phyloP scores from a whole-genome alignment of 2,797 vertebrate species.

The Rousettus madagascariensis region DNA sequence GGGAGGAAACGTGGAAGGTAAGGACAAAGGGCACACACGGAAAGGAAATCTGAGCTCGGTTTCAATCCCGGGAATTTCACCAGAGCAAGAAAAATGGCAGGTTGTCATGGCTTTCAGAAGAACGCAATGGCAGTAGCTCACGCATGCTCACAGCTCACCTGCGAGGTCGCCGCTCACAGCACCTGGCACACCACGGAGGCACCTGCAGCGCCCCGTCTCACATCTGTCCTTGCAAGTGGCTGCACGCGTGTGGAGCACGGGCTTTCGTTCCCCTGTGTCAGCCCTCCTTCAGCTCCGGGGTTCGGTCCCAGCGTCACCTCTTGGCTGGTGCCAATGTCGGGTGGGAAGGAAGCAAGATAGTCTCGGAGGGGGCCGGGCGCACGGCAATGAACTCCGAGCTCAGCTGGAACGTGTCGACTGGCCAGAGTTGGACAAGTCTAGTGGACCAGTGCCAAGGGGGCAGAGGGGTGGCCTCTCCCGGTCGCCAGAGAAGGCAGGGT shows the following conservation, averaged over 20 bases:
- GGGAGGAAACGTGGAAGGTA: constrained; percentile 36
- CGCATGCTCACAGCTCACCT: neutral
- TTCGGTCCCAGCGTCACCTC: neutral
- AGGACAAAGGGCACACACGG: neutral
- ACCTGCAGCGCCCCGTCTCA: rapidly evolving
- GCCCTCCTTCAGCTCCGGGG: too few relatives aligned
- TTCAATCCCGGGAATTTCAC: neutral
- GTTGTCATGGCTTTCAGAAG: neutral
- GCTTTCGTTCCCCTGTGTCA: rapidly evolving
- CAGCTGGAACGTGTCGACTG: neutral
- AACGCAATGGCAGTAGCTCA: neutral
- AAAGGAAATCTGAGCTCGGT: neutral
- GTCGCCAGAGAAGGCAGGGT: neutral
- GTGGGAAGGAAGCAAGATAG: neutral
- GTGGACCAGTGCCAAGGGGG: neutral
- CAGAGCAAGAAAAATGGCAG: neutral
- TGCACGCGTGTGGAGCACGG: rapidly evolving
- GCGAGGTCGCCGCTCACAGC: rapidly evolving
- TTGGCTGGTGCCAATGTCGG: neutral
- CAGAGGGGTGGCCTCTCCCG: neutral
- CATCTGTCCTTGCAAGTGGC: rapidly evolving
- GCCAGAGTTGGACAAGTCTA: neutral
- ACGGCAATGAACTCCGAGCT: rapidly evolving
- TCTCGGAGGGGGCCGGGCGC: too few relatives aligned
- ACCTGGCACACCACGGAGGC: rapidly evolving